These are phyloP conservation scores for Malurus cyaneus DNA, from an alignment of 2,113 vertebrate genomes.

Conservation along the genomic window DNA sequence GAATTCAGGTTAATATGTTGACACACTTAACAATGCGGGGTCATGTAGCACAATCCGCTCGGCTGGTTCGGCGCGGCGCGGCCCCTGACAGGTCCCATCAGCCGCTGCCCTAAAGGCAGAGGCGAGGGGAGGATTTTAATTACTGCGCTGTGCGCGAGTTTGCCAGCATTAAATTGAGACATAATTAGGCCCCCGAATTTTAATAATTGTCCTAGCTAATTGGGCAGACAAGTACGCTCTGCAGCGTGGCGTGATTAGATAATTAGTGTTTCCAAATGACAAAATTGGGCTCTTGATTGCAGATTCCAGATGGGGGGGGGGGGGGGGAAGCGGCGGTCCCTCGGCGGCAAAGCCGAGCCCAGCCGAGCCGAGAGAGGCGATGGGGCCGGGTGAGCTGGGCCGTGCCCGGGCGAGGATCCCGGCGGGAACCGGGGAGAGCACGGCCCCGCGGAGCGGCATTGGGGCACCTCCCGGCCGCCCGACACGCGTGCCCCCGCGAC, in stretches of 20 bases:
- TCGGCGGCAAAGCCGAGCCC: constrained; percentile 52
- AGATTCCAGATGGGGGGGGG: constrained; percentile 59
- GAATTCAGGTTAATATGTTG: constrained; percentile 99
- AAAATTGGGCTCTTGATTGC: constrained; percentile 81
- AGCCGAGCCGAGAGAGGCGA: constrained; percentile 21
- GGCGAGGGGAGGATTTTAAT: constrained; percentile 90
- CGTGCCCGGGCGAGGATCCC: not conserved
- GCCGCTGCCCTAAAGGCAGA: constrained; percentile 91
- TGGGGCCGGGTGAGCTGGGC: not conserved
- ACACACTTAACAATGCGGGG: constrained; percentile 98
- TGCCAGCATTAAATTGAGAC: constrained; percentile 93
- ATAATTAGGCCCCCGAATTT: constrained; percentile 95
- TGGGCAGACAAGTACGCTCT: constrained; percentile 84
- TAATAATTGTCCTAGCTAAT: constrained; percentile 97
- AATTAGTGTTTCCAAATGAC: constrained; percentile 87
- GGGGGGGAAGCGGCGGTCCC: constrained; percentile 22
- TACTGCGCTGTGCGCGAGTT: constrained; percentile 85
- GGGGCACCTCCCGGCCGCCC: not conserved
- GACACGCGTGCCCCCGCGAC: not conserved
- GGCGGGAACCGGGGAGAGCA: not conserved
- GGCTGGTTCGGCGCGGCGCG: constrained; percentile 83
- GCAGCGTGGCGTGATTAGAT: constrained; percentile 81
- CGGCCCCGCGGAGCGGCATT: not conserved
- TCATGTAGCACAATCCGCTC: constrained; percentile 92
- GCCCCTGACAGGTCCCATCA: constrained; percentile 97